Evolutionary conservation across 2,888 invertebrate genomes (phyloP), one percentile per base, ranked within the genome.

Genomic region (Matsumyia berberina): DNA sequence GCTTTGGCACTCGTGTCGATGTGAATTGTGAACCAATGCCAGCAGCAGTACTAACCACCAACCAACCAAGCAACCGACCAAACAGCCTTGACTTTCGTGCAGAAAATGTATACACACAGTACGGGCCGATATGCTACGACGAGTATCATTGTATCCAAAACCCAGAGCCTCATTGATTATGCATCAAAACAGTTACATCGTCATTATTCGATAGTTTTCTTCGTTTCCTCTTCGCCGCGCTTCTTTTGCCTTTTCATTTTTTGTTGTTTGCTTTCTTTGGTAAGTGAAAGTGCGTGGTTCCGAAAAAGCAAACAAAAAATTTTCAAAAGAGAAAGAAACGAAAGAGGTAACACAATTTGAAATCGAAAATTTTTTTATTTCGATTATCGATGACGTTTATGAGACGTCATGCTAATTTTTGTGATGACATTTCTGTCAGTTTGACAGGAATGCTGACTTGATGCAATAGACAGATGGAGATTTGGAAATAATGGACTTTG

Each of bases 71-170:
- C 39, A 42, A 42, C 39, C 29, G 7, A 76, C 76, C 58, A 51
- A 78, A 83, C 82, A 83, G 82, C 82, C 82, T 83, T 83, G 82
- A 78, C 78, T 78, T 83, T 83, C 82, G 72, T 83, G 73, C 78
- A 83, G 62, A 83, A 78, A 83, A 66, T 78, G 24, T 73, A 33
- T 78, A 44, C 55, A 57, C 64, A 66, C 64, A 49, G 12, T 66
- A 33, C 15, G 35, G 24, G 6, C 35, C 37, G 46, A 44, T 74
- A 55, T 33, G 55, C 57, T 44, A 57, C 17, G 49, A 31, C 9
- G 19, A 33, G 39, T 64, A 64, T 8, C 35, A 29, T 55, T 62
- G 60, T 70, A 35, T 64, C 35, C 15, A 15, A 49, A 53, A 24
- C 46, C 3, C 44, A 60, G 35, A 44, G 53, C 44, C 62, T 44